These are phyloP conservation scores for Cotesia glomerata DNA, from an alignment of 1,140 invertebrate genomes.

Conservation along the genomic window DNA sequence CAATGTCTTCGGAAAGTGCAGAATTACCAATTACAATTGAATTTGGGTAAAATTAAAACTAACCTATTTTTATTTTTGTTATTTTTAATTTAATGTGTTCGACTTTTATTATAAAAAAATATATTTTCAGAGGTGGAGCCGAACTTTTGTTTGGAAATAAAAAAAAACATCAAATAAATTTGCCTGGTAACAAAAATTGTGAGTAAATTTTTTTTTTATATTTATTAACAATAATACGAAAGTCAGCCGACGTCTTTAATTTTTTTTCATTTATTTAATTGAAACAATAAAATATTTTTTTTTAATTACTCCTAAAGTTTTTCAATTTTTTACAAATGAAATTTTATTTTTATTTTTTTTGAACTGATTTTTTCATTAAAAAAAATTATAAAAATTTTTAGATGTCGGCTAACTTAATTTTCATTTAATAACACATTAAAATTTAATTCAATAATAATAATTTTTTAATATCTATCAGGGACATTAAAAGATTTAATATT, in stretches of 20 bases:
- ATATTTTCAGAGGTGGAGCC: slow-evolving; percentile 75
- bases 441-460: background rate
- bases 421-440: too few species aligned
- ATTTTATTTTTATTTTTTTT: background rate
- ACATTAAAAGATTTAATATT: slow-evolving; percentile 74
- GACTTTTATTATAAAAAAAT: too few species aligned
- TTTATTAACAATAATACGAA: too few species aligned
- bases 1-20: background rate
- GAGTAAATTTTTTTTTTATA: slow-evolving; percentile 39
- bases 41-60: slow-evolving; percentile 45
- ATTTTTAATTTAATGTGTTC: slow-evolving; percentile 13
- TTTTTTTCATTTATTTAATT: too few species aligned
- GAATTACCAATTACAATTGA: slow-evolving; percentile 43
- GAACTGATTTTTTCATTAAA: background rate
- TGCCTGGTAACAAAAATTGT: slow-evolving; percentile 67
- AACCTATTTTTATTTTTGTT: slow-evolving; percentile 1
- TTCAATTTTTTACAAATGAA: too few species aligned
- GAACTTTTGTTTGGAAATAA: slow-evolving; percentile 85
- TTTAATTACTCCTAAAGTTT: too few species aligned
- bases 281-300: too few species aligned
- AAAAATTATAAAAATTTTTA: background rate
- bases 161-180: slow-evolving; percentile 73
- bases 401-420: slow-evolving; percentile 13
- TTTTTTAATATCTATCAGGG: slow-evolving; percentile 66
- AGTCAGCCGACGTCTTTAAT: too few species aligned